Evolutionary conservation across 2,113 vertebrate species (phyloP), one percentile per base, ranked within the genome.

Genomic region (Mobula hypostoma): DNA sequence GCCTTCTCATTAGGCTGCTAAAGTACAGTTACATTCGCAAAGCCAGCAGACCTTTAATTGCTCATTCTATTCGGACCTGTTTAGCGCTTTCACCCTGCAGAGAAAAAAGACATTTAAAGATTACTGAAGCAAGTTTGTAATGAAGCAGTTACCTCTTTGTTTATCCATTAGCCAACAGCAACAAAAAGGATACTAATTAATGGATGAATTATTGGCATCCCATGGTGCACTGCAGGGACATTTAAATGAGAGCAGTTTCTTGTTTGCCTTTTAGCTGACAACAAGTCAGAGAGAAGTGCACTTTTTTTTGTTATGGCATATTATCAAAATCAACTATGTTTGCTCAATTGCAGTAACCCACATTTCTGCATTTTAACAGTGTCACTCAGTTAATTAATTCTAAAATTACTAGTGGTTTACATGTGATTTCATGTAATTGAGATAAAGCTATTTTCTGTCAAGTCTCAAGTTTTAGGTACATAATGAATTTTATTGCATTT

Each of bases 131-230:
- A 94, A 95, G 96, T 96, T 96, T 95, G 96, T 96, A 97, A 97
- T 94, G 95, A 96, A 96, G 96, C 95, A 79, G 95, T 95, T 96
- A 95, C 96, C 96, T 97, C 97, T 97, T 96, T 97, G 97, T 96
- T 96, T 97, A 96, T 97, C 97, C 96, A 97, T 96, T 96, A 24
- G 95, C 96, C 96, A 96, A 96, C 95, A 96, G 96, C 96, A 96
- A 96, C 97, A 97, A 96, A 97, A 97, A 96, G 96, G 97, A 96
- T 95, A 96, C 97, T 97, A 98, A 98, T 97, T 97, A 97, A 97
- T 96, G 97, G 97, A 96, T 97, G 97, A 97, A 97, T 97, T 97
- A 97, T 98, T 97, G 96, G 97, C 96, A 96, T 97, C 97, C 97
- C 97, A 97, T 97, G 96, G 97, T 97, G 97, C 97, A 97, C 97